Base-by-base conservation (phyloP, 2,888 invertebrate genomes). In the Anagyrus pseudococci region DNA sequence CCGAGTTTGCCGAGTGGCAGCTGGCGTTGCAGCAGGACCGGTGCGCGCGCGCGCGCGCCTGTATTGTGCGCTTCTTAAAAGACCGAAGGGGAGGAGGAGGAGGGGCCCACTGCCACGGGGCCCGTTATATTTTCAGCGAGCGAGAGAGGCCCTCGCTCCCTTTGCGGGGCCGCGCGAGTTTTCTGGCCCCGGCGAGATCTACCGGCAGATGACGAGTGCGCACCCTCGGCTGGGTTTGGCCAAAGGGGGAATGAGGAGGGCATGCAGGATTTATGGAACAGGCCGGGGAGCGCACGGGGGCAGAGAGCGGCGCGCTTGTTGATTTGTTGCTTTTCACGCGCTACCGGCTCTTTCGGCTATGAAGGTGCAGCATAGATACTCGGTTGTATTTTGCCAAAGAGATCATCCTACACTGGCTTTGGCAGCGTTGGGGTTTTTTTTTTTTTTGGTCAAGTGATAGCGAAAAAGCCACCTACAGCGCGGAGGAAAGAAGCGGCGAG, bases 361-460 rank as follows among this genome's bases (percentile, higher is more conserved):
- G n/a, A n/a, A n/a, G n/a, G n/a, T n/a, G n/a, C n/a, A n/a, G n/a
- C n/a, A n/a, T n/a, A n/a, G n/a, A n/a, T n/a, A n/a, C n/a, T n/a
- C n/a, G n/a, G n/a, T n/a, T n/a, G n/a, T n/a, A n/a, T n/a, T n/a
- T n/a, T n/a, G n/a, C n/a, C n/a, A n/a, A n/a, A n/a, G n/a, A n/a
- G n/a, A n/a, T n/a, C n/a, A n/a, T n/a, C n/a, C n/a, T n/a, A n/a
- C n/a, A n/a, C n/a, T n/a, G n/a, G n/a, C n/a, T n/a, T n/a, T n/a
- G n/a, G n/a, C n/a, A n/a, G 33, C 33, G 13, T 33, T 33, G 33
- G 33, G 33, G 6, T 13, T 33, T 33, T 33, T 33, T 33, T 33
- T 33, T 33, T 8, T 33, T 33, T 33, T 82, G 87, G 81, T 87
- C 87, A 87, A n/a, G n/a, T n/a, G n/a, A n/a, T n/a, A n/a, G n/a